These are phyloP conservation scores for Pseudomyrmex dendroicus DNA, from an alignment of 1,140 invertebrate species.

Conservation along the genomic window DNA sequence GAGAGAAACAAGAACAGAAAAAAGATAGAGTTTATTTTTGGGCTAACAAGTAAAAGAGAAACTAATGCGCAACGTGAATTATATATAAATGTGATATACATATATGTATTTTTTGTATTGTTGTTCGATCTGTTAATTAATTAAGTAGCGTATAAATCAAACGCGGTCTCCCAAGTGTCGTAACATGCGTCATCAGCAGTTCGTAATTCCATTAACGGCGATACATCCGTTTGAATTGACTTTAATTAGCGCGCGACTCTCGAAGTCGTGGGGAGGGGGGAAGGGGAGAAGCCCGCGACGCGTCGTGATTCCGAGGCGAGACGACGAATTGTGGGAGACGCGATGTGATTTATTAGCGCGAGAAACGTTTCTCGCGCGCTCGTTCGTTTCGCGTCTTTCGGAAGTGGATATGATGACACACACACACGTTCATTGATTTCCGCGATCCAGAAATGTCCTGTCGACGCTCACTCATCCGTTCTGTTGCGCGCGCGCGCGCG, in stretches of 20 bases:
- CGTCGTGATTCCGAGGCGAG: conserved; percentile 8
- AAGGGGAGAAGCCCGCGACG: not conserved
- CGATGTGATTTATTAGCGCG: conserved; percentile 30
- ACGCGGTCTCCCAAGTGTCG: too few species aligned
- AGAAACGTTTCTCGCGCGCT: not conserved
- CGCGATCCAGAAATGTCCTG: not conserved
- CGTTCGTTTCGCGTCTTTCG: not conserved
- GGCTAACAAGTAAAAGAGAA: too few species aligned
- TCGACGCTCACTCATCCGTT: not conserved
- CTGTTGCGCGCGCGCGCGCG: not conserved
- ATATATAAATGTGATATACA: not conserved
- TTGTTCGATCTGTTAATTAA: conserved; percentile 21
- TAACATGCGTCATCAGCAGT: not conserved
- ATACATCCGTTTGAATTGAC: not conserved
- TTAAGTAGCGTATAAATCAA: conserved; percentile 35
- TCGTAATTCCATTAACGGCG: not conserved
- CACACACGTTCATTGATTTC: not conserved
- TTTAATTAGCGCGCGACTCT: conserved; percentile 11
- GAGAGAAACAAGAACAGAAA: too few species aligned
- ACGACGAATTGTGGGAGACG: not conserved
- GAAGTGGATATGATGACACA: too few species aligned
- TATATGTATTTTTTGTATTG: conserved; percentile 2
- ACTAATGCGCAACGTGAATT: not conserved
- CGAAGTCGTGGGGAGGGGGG: not conserved
- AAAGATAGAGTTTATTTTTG: too few species aligned